These are phyloP conservation scores for Neocrepidodera transversa DNA, from an alignment of 2,888 invertebrate species.

Conservation along the genomic window DNA sequence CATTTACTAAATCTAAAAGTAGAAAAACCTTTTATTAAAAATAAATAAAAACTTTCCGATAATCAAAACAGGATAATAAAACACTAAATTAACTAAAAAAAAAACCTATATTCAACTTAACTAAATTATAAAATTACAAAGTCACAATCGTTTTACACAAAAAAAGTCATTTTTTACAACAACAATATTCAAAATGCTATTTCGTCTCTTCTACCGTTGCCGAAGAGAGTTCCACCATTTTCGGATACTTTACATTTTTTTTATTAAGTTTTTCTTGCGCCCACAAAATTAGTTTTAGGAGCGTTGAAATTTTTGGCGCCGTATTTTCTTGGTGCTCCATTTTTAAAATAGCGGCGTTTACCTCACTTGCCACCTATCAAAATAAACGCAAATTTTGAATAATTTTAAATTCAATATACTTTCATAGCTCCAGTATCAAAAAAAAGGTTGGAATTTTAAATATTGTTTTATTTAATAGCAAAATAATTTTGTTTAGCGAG, in stretches of 20 bases:
- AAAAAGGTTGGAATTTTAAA: no score
- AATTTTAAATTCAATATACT: no score
- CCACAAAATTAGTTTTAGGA: constrained; percentile 93
- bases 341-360: constrained; percentile 96
- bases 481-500: no score
- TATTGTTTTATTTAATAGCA: no score
- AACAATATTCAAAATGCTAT: constrained; percentile 40
- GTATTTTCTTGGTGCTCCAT: constrained; percentile 92
- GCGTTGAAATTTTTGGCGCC: constrained; percentile 88
- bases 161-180: constrained; percentile 20
- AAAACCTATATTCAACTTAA: neutral
- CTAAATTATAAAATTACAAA: constrained; percentile 6
- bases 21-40: no score
- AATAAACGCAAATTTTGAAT: constrained; percentile 16
- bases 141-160: neutral
- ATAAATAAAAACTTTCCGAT: no score
- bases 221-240: constrained; percentile 90
- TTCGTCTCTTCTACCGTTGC: constrained; percentile 76
- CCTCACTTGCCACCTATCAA: constrained; percentile 88
- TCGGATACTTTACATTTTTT: constrained; percentile 93
- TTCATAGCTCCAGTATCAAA: no score
- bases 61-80: no score
- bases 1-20: no score
- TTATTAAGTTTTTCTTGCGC: constrained; percentile 94
- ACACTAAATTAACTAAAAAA: no score